These are phyloP conservation scores for Lamellibrachia satsuma DNA, from an alignment of 2,888 invertebrate genomes.

Conservation along the genomic window DNA sequence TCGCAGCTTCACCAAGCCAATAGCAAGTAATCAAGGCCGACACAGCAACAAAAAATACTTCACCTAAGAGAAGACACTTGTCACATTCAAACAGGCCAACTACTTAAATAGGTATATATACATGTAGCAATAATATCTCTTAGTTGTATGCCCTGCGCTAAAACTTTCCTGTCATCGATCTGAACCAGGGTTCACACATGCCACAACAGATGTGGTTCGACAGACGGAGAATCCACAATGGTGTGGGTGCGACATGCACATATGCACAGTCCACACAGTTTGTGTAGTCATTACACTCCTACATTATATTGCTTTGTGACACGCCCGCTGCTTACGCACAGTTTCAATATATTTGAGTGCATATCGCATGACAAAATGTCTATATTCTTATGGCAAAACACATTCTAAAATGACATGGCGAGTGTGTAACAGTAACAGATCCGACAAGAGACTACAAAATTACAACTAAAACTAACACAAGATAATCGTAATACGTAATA, in stretches of 20 bases:
- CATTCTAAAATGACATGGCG: slow-evolving; percentile 6
- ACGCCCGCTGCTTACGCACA: not conserved
- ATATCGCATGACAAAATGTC: not conserved
- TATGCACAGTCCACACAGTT: not conserved
- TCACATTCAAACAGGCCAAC: not conserved
- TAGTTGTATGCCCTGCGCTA: not conserved
- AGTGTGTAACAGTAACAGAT: not conserved
- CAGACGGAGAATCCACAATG: not conserved
- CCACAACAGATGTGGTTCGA: not conserved
- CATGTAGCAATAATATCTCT: not conserved
- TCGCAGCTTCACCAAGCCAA: not conserved
- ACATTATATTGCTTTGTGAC: not conserved
- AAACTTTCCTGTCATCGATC: not conserved
- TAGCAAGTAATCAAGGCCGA: not conserved
- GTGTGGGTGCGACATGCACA: not conserved
- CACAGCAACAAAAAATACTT: not conserved
- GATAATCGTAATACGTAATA: not conserved
- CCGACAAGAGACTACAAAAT: slow-evolving; percentile 11
- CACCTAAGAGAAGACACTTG: not conserved
- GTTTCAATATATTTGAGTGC: not conserved
- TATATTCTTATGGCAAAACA: slow-evolving; percentile 13
- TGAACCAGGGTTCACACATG: not conserved
- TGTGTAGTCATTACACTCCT: not conserved
- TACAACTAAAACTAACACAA: slow-evolving; percentile 5
- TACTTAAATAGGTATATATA: slow-evolving; percentile 17